Evolutionary conservation across 2,888 invertebrate species (phyloP).

Genomic region (Gnatocerus cornutus): DNA sequence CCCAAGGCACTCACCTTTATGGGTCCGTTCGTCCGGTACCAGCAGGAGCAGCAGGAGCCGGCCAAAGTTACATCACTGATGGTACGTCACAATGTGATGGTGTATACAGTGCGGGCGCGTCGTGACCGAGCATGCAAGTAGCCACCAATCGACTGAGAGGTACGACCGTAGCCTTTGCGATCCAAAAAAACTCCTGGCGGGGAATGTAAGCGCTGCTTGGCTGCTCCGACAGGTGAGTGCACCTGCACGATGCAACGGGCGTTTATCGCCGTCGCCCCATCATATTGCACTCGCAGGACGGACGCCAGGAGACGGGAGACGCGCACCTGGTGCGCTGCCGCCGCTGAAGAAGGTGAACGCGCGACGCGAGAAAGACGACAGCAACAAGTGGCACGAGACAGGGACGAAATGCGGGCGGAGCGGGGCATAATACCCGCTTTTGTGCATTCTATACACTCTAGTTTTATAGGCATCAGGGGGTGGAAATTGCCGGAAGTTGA

Average conservation of each 20-base stretch:
- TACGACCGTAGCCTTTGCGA: slow-evolving; percentile 50
- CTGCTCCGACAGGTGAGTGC: slow-evolving; percentile 58
- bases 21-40: slow-evolving; percentile 8
- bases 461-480: neutral
- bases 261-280: slow-evolving; percentile 35
- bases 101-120: slow-evolving; percentile 30
- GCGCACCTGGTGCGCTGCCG: slow-evolving; percentile 27
- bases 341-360: neutral
- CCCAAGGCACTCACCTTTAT: neutral
- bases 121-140: slow-evolving; percentile 51
- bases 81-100: slow-evolving; percentile 13
- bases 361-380: neutral
- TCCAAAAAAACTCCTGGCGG: slow-evolving; percentile 56
- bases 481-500: neutral
- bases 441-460: neutral
- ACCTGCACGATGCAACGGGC: slow-evolving; percentile 52
- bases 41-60: slow-evolving; percentile 4
- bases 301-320: slow-evolving; percentile 15
- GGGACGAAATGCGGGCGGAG: neutral
- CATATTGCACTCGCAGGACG: slow-evolving; percentile 41
- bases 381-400: slow-evolving; percentile 11
- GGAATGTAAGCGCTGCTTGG: slow-evolving; percentile 56
- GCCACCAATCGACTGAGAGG: slow-evolving; percentile 55
- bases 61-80: slow-evolving; percentile 15
- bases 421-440: neutral